These are phyloP conservation scores for Seladonia tumulorum DNA, from an alignment of 2,888 invertebrate genomes.

Conservation along the genomic window DNA sequence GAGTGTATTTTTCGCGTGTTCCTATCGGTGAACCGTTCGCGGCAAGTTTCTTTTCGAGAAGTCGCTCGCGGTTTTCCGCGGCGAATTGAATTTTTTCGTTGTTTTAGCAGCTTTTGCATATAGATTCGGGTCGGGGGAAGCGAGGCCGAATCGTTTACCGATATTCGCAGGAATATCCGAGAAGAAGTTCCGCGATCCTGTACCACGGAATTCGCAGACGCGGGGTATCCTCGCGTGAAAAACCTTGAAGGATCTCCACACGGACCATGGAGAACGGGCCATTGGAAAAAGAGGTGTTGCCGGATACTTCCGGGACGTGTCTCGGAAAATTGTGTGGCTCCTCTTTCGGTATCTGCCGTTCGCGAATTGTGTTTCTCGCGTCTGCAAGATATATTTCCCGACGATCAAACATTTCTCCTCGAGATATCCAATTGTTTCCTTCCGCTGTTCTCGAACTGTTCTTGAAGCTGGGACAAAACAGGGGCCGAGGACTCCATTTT, in stretches of 20 bases:
- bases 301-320: neutral
- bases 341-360: neutral
- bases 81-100: slow-evolving; percentile 19
- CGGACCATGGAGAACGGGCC: slow-evolving; percentile 5
- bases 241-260: slow-evolving; percentile 20
- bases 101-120: neutral
- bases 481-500: neutral
- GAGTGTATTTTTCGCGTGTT: too few species aligned
- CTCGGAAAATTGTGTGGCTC: slow-evolving; percentile 18
- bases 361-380: neutral
- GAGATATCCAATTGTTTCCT: neutral
- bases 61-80: slow-evolving; percentile 19
- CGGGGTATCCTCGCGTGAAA: slow-evolving; percentile 25
- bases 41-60: slow-evolving; percentile 3
- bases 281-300: neutral
- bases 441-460: neutral
- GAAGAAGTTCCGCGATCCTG: slow-evolving; percentile 28
- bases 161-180: slow-evolving; percentile 30
- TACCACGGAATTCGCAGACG: slow-evolving; percentile 1
- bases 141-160: slow-evolving; percentile 30
- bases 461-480: neutral
- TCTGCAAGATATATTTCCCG: neutral
- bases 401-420: neutral
- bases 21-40: neutral
- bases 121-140: slow-evolving; percentile 7